Evolutionary conservation across 2,888 invertebrate genomes (phyloP).

Genomic region (Tetanocera ferruginea): DNA sequence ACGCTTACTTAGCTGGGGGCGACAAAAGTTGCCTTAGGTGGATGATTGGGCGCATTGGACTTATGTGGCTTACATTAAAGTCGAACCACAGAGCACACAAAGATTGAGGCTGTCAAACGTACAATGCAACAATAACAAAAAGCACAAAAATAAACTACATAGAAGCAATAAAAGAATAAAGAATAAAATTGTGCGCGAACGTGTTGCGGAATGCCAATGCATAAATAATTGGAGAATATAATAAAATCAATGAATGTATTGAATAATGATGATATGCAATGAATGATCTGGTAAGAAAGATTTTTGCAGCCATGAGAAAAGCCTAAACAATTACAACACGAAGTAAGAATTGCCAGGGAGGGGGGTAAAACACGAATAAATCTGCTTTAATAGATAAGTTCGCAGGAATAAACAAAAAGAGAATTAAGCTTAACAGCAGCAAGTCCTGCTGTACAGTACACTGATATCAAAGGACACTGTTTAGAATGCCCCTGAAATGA

Average conservation of each 20-base stretch:
- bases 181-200: not conserved
- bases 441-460: too few relatives aligned
- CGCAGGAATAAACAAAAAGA: too few relatives aligned
- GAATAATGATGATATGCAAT: not conserved
- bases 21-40: not conserved
- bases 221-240: constrained; percentile 13
- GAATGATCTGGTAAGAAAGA: too few relatives aligned
- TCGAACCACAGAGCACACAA: too few relatives aligned
- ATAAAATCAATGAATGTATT: constrained; percentile 15
- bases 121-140: not conserved
- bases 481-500: too few relatives aligned
- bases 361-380: too few relatives aligned
- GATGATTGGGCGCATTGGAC: not conserved
- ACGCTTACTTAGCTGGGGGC: not conserved
- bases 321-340: too few relatives aligned
- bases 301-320: too few relatives aligned
- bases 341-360: too few relatives aligned
- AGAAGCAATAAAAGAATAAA: not conserved
- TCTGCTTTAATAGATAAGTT: too few relatives aligned
- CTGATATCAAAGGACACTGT: too few relatives aligned
- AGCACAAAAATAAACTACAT: not conserved
- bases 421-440: too few relatives aligned
- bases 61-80: not conserved
- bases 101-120: not conserved
- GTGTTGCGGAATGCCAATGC: constrained; percentile 19